A percentile compares a stretch with the other conserved stretches of the same genome.
These are phyloP conservation scores for Thumatha senex DNA, from an alignment of 2,888 invertebrate species.

Conservation along the genomic window DNA sequence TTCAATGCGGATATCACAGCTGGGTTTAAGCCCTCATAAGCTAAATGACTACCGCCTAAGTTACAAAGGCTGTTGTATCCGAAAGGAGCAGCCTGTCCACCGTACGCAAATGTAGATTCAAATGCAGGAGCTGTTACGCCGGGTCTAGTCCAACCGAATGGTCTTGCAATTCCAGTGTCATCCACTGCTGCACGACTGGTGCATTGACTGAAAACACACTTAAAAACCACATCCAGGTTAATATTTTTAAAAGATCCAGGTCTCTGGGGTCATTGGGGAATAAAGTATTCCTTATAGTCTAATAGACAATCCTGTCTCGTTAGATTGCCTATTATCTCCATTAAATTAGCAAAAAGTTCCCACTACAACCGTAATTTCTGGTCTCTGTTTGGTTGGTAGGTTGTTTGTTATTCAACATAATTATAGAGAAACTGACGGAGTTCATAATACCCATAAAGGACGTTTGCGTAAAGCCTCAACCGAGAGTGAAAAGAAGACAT, in stretches of 20 bases:
- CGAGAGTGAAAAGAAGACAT: background rate
- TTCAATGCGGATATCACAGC: constrained; percentile 1
- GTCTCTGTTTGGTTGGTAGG: background rate
- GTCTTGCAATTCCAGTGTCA: constrained; percentile 10
- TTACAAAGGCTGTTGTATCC: background rate
- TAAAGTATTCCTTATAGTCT: no score
- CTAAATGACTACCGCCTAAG: background rate
- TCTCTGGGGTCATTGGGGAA: no score
- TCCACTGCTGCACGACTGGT: constrained; percentile 21
- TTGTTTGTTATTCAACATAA: background rate
- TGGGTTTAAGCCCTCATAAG: background rate
- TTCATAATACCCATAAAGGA: background rate
- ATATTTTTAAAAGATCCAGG: background rate
- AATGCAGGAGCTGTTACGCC: constrained; percentile 6
- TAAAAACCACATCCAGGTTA: constrained; percentile 1
- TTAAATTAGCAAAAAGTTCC: no score
- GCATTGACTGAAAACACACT: constrained; percentile 32
- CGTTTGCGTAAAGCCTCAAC: background rate
- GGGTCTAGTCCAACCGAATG: constrained; percentile 1
- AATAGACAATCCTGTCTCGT: background rate
- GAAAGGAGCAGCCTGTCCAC: constrained; percentile 5
- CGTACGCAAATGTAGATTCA: constrained; percentile 4
- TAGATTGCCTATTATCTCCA: background rate
- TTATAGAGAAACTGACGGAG: no score
- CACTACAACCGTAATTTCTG: no score